Evolutionary conservation across 1,140 invertebrate species (phyloP).

Genomic region (Episyrphus balteatus): DNA sequence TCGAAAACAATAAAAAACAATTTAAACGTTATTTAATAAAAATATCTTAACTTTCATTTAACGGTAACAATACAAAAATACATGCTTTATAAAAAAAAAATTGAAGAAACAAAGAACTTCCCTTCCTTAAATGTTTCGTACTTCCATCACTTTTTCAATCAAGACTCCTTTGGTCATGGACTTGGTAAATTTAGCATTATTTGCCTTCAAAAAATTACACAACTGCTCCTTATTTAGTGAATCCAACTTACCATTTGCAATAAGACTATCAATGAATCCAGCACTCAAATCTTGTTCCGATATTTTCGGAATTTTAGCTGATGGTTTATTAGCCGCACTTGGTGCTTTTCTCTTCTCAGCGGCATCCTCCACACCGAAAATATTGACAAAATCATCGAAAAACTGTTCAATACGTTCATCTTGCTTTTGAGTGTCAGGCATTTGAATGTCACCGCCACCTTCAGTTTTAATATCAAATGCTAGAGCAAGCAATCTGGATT

Average conservation of each 20-base stretch:
- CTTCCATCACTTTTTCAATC: constrained; percentile 3
- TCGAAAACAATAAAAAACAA: too few relatives aligned
- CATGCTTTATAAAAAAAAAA: too few relatives aligned
- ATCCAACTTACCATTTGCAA: constrained; percentile 9
- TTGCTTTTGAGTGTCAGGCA: constrained; percentile 20
- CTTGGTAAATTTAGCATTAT: constrained; percentile 8
- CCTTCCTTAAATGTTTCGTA: too few relatives aligned
- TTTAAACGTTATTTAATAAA: too few relatives aligned
- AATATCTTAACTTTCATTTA: too few relatives aligned
- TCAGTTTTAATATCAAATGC: constrained; percentile 24
- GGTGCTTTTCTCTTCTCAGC: constrained; percentile 19
- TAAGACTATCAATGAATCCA: constrained; percentile 13
- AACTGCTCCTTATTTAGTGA: constrained; percentile 18
- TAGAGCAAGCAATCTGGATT: constrained; percentile 23
- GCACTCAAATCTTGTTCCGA: constrained; percentile 15
- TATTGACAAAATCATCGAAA: constrained; percentile 14
- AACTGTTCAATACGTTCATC: constrained; percentile 23
- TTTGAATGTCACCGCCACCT: constrained; percentile 10
- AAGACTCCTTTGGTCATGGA: constrained; percentile 11
- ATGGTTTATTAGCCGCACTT: neutral
- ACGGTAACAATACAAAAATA: too few relatives aligned
- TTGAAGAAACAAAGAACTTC: too few relatives aligned
- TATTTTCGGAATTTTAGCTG: constrained; percentile 16
- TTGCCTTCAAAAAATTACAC: constrained; percentile 12
- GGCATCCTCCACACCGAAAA: constrained; percentile 16